Evolutionary conservation across 2,888 invertebrate genomes (phyloP).

Genomic region (Ichneumoninae sp.): DNA sequence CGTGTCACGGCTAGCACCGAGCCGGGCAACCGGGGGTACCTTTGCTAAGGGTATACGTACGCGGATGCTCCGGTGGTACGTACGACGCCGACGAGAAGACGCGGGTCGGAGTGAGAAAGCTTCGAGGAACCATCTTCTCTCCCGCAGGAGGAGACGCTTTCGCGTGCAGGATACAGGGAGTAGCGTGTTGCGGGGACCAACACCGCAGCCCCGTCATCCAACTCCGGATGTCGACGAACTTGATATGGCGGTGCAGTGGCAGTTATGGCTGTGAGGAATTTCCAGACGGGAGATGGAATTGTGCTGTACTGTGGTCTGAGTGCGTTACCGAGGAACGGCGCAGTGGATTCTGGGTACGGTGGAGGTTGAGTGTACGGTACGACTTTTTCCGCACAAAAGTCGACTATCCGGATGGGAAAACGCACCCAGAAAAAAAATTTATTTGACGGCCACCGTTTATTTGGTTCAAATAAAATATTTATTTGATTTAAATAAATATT

Average conservation of each 20-base stretch:
- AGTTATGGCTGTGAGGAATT: constrained; percentile 45
- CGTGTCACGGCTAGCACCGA: constrained; percentile 83
- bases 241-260: constrained; percentile 54
- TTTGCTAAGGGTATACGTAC: constrained; percentile 80
- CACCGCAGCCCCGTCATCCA: constrained; percentile 51
- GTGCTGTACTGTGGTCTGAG: constrained; percentile 9
- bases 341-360: no score
- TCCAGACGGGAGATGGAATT: constrained; percentile 29
- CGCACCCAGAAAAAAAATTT: no score
- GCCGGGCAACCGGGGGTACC: constrained; percentile 81
- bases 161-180: constrained; percentile 61
- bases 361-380: no score
- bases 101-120: constrained; percentile 63
- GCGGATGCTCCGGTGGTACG: constrained; percentile 58
- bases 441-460: no score
- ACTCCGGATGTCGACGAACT: constrained; percentile 62
- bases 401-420: background rate
- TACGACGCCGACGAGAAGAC: constrained; percentile 59
- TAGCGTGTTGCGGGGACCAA: constrained; percentile 44
- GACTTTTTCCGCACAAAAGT: background rate
- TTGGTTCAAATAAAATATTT: no score
- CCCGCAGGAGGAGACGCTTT: constrained; percentile 60
- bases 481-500: no score
- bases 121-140: constrained; percentile 51
- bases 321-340: background rate